Base-by-base conservation (phyloP, 2,888 invertebrate genomes). In the Stenoptilia bipunctidactyla region DNA sequence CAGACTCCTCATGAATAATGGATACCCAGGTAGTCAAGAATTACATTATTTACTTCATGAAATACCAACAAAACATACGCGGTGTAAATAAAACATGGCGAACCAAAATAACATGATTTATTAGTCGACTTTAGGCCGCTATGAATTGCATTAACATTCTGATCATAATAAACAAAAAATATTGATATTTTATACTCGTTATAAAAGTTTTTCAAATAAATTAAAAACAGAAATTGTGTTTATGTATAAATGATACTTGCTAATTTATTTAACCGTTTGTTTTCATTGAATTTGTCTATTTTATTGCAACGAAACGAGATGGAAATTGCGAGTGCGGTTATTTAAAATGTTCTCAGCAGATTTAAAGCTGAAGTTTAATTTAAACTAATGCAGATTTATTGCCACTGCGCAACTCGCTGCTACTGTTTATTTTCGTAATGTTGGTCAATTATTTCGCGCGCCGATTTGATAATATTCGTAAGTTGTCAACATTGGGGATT, bases 271-370 rank as follows among this genome's bases (percentile, higher is more conserved):
- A n/a, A n/a, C n/a, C n/a, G 53, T 53, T 56, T 61, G 54, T 51
- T 57, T 61, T 58, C 57, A 59, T 62, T 62, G 62, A 63, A 68
- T 66, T 64, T 54, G 52, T 50, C 57, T 52, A 55, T 56, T 55
- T 52, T 52, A 55, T 56, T 42, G 45, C 44, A 42, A 53, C 10
- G 55, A 48, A 20, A 20, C 20, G 20, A 20, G 8, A 5, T 5
- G 20, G 20, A 20, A 20, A 20, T 20, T 20, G 20, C 20, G 8
- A 20, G 20, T 20, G 8, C 8, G 20, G 20, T 20, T 20, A 20
- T 20, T 20, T 20, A 20, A 8, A 20, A 20, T 20, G 20, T 20
- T 20, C 20, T 3, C 20, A 20, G 51, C 49, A 51, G 51, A 52
- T 54, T 52, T 53, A 58, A 57, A 61, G 50, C 47, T 47, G 56